Percentiles rank a stretch among this genome's conserved stretches.
phyloP scores from a whole-genome alignment of 2,888 invertebrate genomes.

The Caenorhabditis japonica region DNA sequence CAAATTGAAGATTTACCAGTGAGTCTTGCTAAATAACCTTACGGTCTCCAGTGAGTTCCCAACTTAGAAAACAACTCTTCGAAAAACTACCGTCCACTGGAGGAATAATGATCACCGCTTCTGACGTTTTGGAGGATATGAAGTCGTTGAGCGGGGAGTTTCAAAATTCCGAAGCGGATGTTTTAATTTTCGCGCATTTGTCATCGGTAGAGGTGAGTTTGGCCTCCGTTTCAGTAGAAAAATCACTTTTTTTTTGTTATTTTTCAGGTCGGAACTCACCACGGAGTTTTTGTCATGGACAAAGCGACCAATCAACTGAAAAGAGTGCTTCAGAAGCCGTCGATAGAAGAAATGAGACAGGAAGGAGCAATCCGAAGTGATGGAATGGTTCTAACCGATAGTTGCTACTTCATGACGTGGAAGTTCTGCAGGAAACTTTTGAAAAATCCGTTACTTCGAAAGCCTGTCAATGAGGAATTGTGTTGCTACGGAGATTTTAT shows the following conservation, averaged over 20 bases:
- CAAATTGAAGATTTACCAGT: conserved; percentile 77
- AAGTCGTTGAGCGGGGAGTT: not conserved
- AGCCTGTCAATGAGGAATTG: conserved; percentile 77
- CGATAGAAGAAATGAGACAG: conserved; percentile 75
- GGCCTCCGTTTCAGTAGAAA: not conserved
- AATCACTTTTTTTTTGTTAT: too few relatives aligned
- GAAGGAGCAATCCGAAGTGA: conserved; percentile 69
- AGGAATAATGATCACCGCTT: conserved; percentile 78
- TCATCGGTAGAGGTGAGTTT: conserved; percentile 42
- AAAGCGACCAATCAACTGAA: conserved; percentile 14
- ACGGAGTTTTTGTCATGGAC: conserved; percentile 64
- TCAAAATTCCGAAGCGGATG: conserved; percentile 20
- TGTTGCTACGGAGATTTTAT: conserved; percentile 79
- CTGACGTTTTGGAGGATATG: conserved; percentile 78
- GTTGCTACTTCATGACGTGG: conserved; percentile 60
- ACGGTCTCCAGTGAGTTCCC: too few relatives aligned
- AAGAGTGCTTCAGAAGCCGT: conserved; percentile 79
- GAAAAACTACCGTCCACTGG: conserved; percentile 66
- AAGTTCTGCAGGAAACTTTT: conserved; percentile 39
- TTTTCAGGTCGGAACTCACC: conserved; percentile 56
- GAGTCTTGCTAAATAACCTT: too few relatives aligned
- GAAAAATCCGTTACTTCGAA: conserved; percentile 60
- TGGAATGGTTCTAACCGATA: conserved; percentile 56
- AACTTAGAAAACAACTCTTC: conserved; percentile 67
- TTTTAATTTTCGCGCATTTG: conserved; percentile 57